Percentiles rank a stretch among this genome's conserved stretches.
phyloP scores from a whole-genome alignment of 35 echinoderm and acorn worm genomes.

The Stichopus chloronotus region DNA sequence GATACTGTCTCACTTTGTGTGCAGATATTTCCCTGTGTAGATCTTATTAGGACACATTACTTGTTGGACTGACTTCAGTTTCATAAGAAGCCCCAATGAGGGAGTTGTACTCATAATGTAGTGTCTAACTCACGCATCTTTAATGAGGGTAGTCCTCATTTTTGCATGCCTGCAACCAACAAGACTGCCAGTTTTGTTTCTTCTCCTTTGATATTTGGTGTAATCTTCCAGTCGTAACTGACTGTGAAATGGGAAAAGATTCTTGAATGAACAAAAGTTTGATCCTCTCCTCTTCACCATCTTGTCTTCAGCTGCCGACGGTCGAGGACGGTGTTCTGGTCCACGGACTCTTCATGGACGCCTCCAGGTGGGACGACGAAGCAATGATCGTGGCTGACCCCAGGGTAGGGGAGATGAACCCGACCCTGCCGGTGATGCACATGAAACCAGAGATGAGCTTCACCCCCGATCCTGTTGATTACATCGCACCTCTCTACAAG shows the following conservation, averaged over 20 bases:
- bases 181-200: not conserved
- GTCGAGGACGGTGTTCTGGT: slow-evolving; percentile 87
- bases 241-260: not conserved
- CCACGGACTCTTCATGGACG: slow-evolving; percentile 97
- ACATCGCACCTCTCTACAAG: slow-evolving; percentile 93
- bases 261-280: not conserved
- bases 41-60: no score
- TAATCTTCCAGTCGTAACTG: not conserved
- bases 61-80: no score
- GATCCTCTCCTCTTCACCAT: not conserved
- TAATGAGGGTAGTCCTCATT: no score
- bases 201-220: not conserved
- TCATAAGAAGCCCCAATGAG: no score
- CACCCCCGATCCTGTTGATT: slow-evolving; percentile 68
- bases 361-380: slow-evolving; percentile 91
- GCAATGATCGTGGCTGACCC: slow-evolving; percentile 78
- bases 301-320: slow-evolving; percentile 59
- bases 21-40: no score
- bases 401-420: slow-evolving; percentile 90
- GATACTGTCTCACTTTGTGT: no score
- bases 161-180: not conserved
- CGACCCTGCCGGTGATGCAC: slow-evolving; percentile 90
- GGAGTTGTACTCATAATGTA: no score
- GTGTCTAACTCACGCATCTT: no score
- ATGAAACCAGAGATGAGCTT: slow-evolving; percentile 98